phyloP scores from a whole-genome alignment of 2,888 invertebrate species.

The Drosophila prolongata region DNA sequence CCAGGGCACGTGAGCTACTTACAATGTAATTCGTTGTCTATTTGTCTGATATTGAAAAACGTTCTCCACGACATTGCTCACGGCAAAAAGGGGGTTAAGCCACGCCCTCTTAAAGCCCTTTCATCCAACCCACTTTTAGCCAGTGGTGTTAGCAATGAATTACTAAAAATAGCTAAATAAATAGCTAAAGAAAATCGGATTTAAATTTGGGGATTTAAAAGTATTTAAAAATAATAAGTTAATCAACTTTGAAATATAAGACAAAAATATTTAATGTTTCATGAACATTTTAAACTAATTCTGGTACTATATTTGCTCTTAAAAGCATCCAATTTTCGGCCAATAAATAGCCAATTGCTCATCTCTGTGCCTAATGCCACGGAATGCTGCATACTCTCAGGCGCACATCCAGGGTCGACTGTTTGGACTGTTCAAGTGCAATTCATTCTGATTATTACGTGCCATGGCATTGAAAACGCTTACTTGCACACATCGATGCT shows the following conservation, averaged over 20 bases:
- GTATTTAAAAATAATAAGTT: neutral
- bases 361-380: constrained; percentile 34
- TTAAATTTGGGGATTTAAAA: neutral
- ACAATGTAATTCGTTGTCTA: constrained; percentile 81
- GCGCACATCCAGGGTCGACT: constrained; percentile 34
- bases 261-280: too few species aligned
- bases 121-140: neutral
- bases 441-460: constrained; percentile 77
- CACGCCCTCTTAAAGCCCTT: constrained; percentile 10
- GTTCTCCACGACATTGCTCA: constrained; percentile 28
- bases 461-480: constrained; percentile 73
- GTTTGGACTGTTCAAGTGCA: constrained; percentile 68
- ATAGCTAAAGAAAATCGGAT: neutral
- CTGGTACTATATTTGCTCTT: too few species aligned
- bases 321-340: too few species aligned
- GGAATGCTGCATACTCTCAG: constrained; percentile 64
- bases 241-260: too few species aligned
- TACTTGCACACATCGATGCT: constrained; percentile 34
- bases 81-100: constrained; percentile 26
- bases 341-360: constrained; percentile 9
- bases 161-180: neutral
- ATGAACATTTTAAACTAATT: too few species aligned
- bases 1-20: constrained; percentile 80
- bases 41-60: constrained; percentile 79
- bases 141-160: constrained; percentile 13